These are phyloP conservation scores for Solenopsis invicta DNA, from an alignment of 1,140 invertebrate species.

Conservation along the genomic window DNA sequence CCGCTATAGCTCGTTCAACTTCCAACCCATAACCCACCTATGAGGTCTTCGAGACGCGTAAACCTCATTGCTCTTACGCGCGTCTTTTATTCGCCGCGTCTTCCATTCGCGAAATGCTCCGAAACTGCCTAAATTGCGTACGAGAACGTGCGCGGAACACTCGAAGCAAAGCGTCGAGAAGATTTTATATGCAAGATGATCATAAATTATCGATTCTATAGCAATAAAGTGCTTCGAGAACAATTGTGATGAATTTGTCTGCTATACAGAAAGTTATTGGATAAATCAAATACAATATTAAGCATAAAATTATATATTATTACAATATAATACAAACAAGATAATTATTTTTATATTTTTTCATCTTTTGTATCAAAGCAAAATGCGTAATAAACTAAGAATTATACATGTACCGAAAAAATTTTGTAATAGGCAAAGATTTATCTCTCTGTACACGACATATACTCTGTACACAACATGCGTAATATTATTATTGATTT, in stretches of 20 bases:
- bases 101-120: constrained; percentile 23
- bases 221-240: not conserved
- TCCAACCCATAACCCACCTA: constrained; percentile 59
- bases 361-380: not conserved
- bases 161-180: not conserved
- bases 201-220: not conserved
- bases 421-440: not conserved
- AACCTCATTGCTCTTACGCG: constrained; percentile 49
- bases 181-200: not conserved
- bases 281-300: not conserved
- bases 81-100: constrained; percentile 24
- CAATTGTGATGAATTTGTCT: not conserved
- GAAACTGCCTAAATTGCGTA: constrained; percentile 41
- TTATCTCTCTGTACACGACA: no score
- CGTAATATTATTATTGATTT: not conserved
- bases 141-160: not conserved
- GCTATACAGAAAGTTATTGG: not conserved
- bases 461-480: not conserved
- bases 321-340: not conserved
- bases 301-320: not conserved
- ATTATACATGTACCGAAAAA: not conserved
- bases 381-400: not conserved
- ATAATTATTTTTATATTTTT: not conserved
- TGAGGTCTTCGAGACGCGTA: constrained; percentile 36
- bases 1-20: constrained; percentile 56